phyloP scores from a whole-genome alignment of 2,888 invertebrate genomes.

The Poecilobothrus nobilitatus region DNA sequence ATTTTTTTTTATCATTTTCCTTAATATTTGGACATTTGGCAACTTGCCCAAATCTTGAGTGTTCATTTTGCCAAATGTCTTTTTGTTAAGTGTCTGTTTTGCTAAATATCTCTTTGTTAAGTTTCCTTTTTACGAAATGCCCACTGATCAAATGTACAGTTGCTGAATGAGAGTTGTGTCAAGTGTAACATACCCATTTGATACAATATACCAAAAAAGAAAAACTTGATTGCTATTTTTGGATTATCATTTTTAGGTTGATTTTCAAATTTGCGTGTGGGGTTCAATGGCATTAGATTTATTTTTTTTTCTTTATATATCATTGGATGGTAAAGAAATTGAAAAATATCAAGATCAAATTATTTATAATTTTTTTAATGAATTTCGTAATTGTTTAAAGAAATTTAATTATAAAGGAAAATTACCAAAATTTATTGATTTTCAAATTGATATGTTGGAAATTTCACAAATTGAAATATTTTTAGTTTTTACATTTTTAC shows the following conservation, averaged over 20 bases:
- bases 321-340: constrained; percentile 15
- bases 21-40: too few relatives aligned
- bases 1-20: too few relatives aligned
- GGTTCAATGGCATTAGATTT: constrained; percentile 21
- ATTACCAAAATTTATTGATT: constrained; percentile 17
- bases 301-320: constrained; percentile 15
- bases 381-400: constrained; percentile 16
- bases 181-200: too few relatives aligned
- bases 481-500: neutral
- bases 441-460: constrained; percentile 15
- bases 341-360: constrained; percentile 17
- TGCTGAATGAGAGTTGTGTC: too few relatives aligned
- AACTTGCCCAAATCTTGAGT: too few relatives aligned
- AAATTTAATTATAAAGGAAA: constrained; percentile 15
- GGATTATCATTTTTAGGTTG: constrained; percentile 17
- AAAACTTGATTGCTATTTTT: too few relatives aligned
- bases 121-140: too few relatives aligned
- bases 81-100: too few relatives aligned
- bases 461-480: neutral
- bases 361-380: constrained; percentile 16
- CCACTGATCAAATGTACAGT: too few relatives aligned
- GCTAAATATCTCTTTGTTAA: too few relatives aligned
- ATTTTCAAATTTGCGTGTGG: constrained; percentile 22
- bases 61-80: too few relatives aligned
- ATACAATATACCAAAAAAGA: too few relatives aligned